Evolutionary conservation across 2,888 invertebrate species (phyloP), one percentile per base, ranked within the genome.

Genomic region (Tineola bisselliella): DNA sequence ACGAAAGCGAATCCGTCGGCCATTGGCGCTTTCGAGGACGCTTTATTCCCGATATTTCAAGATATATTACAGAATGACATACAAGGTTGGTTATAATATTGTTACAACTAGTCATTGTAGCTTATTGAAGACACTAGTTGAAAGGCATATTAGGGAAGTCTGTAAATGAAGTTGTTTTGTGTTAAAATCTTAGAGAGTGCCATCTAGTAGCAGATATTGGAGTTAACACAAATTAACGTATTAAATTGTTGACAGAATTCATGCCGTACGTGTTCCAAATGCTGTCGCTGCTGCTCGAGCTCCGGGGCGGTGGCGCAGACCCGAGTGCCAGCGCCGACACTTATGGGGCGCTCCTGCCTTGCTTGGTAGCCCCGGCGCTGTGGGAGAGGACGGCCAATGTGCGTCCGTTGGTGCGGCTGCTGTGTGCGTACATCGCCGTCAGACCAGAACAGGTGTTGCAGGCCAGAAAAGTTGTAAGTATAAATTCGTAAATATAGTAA

Each of bases 251-350:
- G 77, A 25, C 89, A 91, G 99, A 99, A 79, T 98, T 99, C 87
- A 94, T 98, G 82, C 99, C 99, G 0, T 99, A 99, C 81, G 96
- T 98, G 57, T 98, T 99, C 79, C 99, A 99, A 94, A 92, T 99
- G 83, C 86, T 99, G 44, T 96, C 98, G 0, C 87, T 98, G 17
- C 84, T 98, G 62, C 88, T 99, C 83, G 98, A 98, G 79, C 81
- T 93, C 63, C 91, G 92, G 59, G 82, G 84, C 0, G 43, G 62
- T 2, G 62, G 62, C n/a, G 74, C 69, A 60, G 70, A 68, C 15
- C 77, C 77, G 0, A 79, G 76, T 6, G 87, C 88, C 3, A 70
- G 68, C 15, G 89, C 93, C 63, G 94, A 96, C 13, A 94, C 91
- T 0, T 99, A 99, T 87, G 92, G 94, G 86, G 92, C 92, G 3